A percentile compares a stretch with the other conserved stretches of the same genome.
These are phyloP conservation scores for Ariopsis seemanni DNA, from an alignment of 2,113 vertebrate species.

Conservation along the genomic window DNA sequence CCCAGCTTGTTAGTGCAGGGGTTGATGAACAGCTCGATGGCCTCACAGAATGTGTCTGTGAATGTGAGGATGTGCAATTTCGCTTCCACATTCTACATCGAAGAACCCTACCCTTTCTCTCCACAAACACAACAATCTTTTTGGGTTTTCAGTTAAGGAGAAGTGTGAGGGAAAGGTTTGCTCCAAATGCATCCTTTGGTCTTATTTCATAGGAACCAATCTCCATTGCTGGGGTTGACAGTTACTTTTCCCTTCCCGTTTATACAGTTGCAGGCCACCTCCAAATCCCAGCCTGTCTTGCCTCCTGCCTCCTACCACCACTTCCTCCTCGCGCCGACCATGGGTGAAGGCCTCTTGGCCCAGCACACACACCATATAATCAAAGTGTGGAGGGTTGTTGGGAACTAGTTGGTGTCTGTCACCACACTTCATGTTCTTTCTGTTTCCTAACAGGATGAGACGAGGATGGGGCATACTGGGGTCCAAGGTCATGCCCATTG, in stretches of 20 bases:
- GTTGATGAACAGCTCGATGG: constrained; percentile 63
- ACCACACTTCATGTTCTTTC: constrained; percentile 68
- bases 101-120: constrained; percentile 65
- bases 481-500: constrained; percentile 71
- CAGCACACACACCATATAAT: constrained; percentile 64
- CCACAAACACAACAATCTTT: constrained; percentile 66
- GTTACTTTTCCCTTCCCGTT: constrained; percentile 73
- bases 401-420: constrained; percentile 59
- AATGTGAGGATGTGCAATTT: constrained; percentile 43
- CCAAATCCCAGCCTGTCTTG: constrained; percentile 76
- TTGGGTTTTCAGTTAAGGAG: constrained; percentile 47
- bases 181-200: constrained; percentile 62
- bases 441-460: constrained; percentile 69
- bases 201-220: constrained; percentile 74
- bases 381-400: constrained; percentile 64
- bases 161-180: constrained; percentile 56
- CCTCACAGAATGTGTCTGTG: constrained; percentile 41
- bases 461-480: constrained; percentile 65
- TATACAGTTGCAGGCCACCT: constrained; percentile 63
- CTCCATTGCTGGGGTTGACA: constrained; percentile 69
- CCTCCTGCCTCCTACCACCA: constrained; percentile 69
- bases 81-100: constrained; percentile 26
- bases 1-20: constrained; percentile 53
- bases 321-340: constrained; percentile 76
- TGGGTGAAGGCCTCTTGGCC: constrained; percentile 65